Conservation (phyloP, 1,140 invertebrate species). For the Pantala flavescens region DNA sequence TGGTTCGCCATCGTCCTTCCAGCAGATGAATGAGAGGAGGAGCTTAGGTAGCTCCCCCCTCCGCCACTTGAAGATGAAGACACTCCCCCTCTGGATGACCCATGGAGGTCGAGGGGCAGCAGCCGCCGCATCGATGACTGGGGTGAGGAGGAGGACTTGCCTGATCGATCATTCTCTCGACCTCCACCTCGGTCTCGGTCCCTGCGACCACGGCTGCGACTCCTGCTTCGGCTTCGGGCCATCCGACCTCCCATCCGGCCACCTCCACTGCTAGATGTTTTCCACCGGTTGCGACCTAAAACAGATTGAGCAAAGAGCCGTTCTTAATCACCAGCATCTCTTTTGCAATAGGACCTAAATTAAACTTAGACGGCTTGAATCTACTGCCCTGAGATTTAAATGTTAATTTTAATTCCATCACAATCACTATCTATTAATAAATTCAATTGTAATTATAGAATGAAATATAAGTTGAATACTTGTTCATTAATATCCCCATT, state of each 20-base stretch:
- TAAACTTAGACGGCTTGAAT: too few species aligned
- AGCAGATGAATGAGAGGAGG: neutral
- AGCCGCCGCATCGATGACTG: neutral
- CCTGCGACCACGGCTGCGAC: neutral
- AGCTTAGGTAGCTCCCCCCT: neutral
- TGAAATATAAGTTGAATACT: too few species aligned
- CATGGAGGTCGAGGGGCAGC: conserved; percentile 5
- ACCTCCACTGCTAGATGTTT: neutral
- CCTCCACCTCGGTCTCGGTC: conserved; percentile 1
- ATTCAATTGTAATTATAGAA: too few species aligned
- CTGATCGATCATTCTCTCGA: conserved; percentile 8
- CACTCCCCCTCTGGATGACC: neutral
- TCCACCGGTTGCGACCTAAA: neutral
- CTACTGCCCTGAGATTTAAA: too few species aligned
- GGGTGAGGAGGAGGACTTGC: conserved; percentile 1
- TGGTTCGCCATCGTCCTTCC: neutral
- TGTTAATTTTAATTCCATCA: too few species aligned
- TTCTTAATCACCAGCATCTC: too few species aligned
- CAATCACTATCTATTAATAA: too few species aligned
- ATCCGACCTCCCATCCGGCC: neutral
- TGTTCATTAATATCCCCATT: too few species aligned
- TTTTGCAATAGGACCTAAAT: too few species aligned
- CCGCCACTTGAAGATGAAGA: neutral
- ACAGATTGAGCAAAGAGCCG: too few species aligned
- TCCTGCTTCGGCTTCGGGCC: neutral